Percentiles rank a stretch among this genome's conserved stretches.
These are phyloP conservation scores for Lamellibrachia columna DNA, from an alignment of 2,888 invertebrate species.

Conservation along the genomic window DNA sequence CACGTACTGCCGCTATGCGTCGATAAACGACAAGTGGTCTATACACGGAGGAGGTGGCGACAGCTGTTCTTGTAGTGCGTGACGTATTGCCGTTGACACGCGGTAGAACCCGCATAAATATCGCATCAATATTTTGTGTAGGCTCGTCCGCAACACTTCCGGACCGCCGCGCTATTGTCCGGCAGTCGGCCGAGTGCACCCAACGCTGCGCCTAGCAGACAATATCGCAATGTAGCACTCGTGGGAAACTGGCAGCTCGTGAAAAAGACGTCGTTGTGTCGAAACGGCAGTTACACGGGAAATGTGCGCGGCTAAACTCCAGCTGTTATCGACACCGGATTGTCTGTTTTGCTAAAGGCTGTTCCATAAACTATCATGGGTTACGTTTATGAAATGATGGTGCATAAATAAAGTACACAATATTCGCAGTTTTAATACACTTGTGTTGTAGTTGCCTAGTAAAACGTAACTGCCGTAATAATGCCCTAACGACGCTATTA, in stretches of 20 bases:
- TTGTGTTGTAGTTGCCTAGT: too few species aligned
- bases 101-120: background rate
- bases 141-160: background rate
- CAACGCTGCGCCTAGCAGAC: background rate
- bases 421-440: too few species aligned
- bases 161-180: background rate
- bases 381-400: too few species aligned
- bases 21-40: background rate
- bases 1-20: background rate
- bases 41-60: background rate
- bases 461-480: too few species aligned
- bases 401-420: too few species aligned
- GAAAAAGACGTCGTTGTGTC: background rate
- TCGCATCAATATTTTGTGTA: background rate
- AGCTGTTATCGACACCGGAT: too few species aligned
- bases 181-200: background rate
- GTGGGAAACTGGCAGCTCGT: too few species aligned
- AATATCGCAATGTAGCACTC: background rate
- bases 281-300: background rate
- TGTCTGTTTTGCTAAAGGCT: too few species aligned
- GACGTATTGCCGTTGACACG: background rate
- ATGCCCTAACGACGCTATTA: too few species aligned
- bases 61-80: background rate
- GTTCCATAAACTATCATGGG: too few species aligned
- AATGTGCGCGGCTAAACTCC: background rate